Percentiles rank a stretch among this genome's conserved stretches.
These are phyloP conservation scores for Siderastrea radians DNA, from an alignment of 92 coral and sea anemone genomes.

Conservation along the genomic window DNA sequence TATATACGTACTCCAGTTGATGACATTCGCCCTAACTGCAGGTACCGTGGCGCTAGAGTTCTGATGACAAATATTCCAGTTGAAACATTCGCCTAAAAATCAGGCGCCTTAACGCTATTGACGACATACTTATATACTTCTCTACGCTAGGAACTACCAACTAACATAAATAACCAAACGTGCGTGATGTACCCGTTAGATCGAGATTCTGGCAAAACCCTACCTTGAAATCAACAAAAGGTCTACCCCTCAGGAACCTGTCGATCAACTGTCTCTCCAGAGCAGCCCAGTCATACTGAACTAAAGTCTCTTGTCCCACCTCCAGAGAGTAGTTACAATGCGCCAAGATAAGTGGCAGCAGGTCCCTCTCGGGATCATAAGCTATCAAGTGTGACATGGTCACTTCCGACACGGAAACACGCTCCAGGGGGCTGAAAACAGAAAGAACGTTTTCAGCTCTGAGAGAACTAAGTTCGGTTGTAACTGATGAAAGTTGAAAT, in stretches of 20 bases:
- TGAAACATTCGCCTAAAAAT: too few species aligned
- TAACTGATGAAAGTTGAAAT: too few species aligned
- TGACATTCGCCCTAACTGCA: too few species aligned
- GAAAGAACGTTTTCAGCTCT: background rate
- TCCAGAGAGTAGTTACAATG: constrained; percentile 91
- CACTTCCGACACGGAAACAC: constrained; percentile 63
- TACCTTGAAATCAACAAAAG: constrained; percentile 76
- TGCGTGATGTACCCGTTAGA: background rate
- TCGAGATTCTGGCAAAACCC: background rate
- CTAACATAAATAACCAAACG: background rate
- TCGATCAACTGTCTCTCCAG: constrained; percentile 84
- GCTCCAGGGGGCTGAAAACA: constrained; percentile 51
- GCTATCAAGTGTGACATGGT: constrained; percentile 84
- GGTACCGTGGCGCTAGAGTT: too few species aligned
- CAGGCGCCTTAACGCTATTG: too few species aligned
- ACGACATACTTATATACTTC: too few species aligned
- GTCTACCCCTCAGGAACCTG: constrained; percentile 83
- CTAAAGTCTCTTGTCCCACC: constrained; percentile 83
- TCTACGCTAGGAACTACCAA: background rate
- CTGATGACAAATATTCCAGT: too few species aligned
- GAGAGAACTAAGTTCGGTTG: too few species aligned
- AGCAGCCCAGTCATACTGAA: constrained; percentile 87
- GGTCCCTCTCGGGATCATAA: constrained; percentile 81
- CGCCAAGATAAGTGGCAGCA: constrained; percentile 81
- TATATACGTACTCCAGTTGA: too few species aligned